Evolutionary conservation across 2,888 invertebrate species (phyloP), one percentile per base, ranked within the genome.

Genomic region (Caprella mutica): DNA sequence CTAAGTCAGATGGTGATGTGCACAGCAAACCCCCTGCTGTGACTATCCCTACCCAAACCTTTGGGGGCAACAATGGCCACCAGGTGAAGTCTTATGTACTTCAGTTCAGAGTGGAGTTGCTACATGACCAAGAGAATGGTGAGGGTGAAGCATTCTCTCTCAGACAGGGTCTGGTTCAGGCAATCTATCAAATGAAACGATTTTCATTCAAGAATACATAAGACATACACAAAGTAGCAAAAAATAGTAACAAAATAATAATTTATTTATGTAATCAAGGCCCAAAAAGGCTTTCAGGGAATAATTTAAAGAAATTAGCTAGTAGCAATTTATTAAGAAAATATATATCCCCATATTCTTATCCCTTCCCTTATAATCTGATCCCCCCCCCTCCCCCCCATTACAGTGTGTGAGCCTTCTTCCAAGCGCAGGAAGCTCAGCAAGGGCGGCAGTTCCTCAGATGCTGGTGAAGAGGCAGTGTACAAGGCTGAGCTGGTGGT

Each of bases 21-120:
- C 24, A 33, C 14, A 17, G 24, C 12, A 50, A 56, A 30, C 67
- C 78, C 80, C 65, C 81, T 83, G 60, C 81, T 86, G 2, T 85
- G 86, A 23, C 81, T 91, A 57, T 86, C 88, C 68, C 86, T 92
- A 71, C 84, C 89, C 40, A 85, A 85, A 67, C 90, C 69, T 82
- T 84, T 30, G 90, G 93, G 72, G 83, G 81, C 69, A 81, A 80
- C 14, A 85, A 84, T 66, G 86, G 86, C 3, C 84, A 86, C 59
- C 78, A 84, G 68, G 85, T 86, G 35, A 86, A 86, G 72, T 86
- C 87, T 1, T 88, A 85, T 71, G 84, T 85, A 75, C 78, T 91
- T 42, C 77, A 87, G 71, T 77, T 90, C 63, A 77, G 83, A 68
- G 86, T 88, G 5, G 81, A 77, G 63, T 48, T 63, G 29, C 57